Base-by-base conservation (phyloP, 92 coral and sea anemone genomes). In the Bergia sp. region DNA sequence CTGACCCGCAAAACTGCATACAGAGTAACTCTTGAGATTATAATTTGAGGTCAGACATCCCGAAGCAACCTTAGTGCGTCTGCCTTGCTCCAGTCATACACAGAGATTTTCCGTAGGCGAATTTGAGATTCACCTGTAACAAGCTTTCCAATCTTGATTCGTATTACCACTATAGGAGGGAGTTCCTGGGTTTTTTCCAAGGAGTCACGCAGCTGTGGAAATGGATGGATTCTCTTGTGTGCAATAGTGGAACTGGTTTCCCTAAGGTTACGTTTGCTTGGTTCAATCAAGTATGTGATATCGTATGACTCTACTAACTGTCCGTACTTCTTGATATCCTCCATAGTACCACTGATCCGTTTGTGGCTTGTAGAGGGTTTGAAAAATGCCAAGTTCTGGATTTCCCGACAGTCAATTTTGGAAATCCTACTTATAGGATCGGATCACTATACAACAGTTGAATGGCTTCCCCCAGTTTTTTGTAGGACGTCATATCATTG, bases 141-240 rank as follows among this genome's bases (percentile, higher is more conserved):
- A 0, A 94, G 84, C 73, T 86, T 92, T 37, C 1, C 80, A 29
- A 92, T 92, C 73, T 20, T 86, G 12, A 94, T 38, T 53, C 94
- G 88, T 36, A 94, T 73, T 41, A 86, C 91, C 13, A 50, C 44
- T 7, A 94, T 21, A 0, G 37, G 44, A n/a, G 67, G 37, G 64
- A 81, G 67, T 2, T 82, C 85, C 11, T 0, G 57, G 15, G 13
- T 5, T 40, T 92, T 23, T 4, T 20, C 57, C 45, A 15, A 23
- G 7, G 49, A 10, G 23, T 4, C 45, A 3, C 0, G 49, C 40
- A 5, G 43, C 81, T 4, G 41, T 21, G 96, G 94, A 69, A 94
- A 94, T 36, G 95, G 95, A n/a, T 94, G 94, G 43, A 94, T 94
- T 55, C 94, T 86, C 76, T 94, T 94, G 57, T 94, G 93, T 15